Evolutionary conservation across 2,888 invertebrate species (phyloP).

Genomic region (Nebria salina): DNA sequence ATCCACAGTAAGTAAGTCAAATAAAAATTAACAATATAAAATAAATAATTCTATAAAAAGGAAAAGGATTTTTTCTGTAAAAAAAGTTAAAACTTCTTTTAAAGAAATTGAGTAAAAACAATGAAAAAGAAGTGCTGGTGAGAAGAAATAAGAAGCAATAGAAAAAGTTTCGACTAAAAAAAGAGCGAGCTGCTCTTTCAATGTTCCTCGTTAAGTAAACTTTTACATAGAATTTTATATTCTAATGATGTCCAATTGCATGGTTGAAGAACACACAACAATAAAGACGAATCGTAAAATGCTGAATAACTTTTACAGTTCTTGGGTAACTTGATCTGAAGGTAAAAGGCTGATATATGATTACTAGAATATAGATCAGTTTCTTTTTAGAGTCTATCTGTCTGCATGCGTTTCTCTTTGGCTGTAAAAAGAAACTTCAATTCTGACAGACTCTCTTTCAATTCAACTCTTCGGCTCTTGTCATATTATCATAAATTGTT

Average conservation of each 20-base stretch:
- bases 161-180: too few relatives aligned
- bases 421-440: constrained; percentile 35
- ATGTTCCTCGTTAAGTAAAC: neutral
- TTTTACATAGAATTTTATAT: neutral
- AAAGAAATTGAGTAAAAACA: too few relatives aligned
- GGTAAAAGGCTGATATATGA: constrained; percentile 43
- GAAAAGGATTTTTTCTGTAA: too few relatives aligned
- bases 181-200: too few relatives aligned
- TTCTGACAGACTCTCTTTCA: constrained; percentile 42
- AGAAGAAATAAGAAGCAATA: too few relatives aligned
- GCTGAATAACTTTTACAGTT: constrained; percentile 40
- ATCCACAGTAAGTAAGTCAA: too few relatives aligned
- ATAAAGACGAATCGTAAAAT: constrained; percentile 24
- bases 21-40: too few relatives aligned
- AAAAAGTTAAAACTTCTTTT: too few relatives aligned
- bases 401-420: constrained; percentile 26
- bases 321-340: constrained; percentile 37
- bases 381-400: constrained; percentile 27
- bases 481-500: constrained; percentile 44
- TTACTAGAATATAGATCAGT: constrained; percentile 44
- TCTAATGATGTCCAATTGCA: neutral
- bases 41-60: too few relatives aligned
- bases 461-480: constrained; percentile 37
- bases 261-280: neutral
- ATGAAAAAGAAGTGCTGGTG: too few relatives aligned